phyloP scores from a whole-genome alignment of 2,888 invertebrate species.

The Eupithecia abbreviata region DNA sequence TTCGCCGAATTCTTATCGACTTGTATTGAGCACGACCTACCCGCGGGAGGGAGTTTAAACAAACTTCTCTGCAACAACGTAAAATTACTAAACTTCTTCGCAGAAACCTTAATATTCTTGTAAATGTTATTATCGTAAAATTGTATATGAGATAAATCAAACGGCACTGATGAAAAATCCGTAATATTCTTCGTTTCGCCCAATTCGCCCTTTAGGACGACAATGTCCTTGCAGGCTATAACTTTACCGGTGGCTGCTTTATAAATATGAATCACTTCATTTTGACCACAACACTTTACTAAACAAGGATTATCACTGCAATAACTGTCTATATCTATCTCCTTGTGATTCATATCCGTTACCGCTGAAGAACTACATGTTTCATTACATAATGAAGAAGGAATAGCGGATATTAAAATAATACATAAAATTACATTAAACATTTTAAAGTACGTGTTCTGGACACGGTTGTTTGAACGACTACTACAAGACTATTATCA shows the following conservation, averaged over 20 bases:
- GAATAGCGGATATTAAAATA: background rate
- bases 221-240: conserved; percentile 7
- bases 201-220: background rate
- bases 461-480: background rate
- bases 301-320: conserved; percentile 26
- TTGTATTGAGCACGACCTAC: background rate
- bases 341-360: conserved; percentile 15
- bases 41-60: background rate
- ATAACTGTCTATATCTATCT: conserved; percentile 8
- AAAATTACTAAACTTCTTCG: conserved; percentile 19
- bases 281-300: conserved; percentile 32
- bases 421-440: background rate
- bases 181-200: background rate
- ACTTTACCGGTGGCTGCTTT: fast-evolving
- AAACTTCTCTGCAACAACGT: conserved; percentile 6
- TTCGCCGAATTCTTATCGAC: background rate
- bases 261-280: conserved; percentile 22
- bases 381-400: background rate
- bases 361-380: conserved; percentile 3
- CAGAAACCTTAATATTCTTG: conserved; percentile 2
- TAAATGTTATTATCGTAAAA: conserved; percentile 23
- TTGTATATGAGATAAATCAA: conserved; percentile 14
- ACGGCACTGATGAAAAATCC: background rate
- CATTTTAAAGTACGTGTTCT: background rate
- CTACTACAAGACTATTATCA: background rate